Evolutionary conservation across 2,888 invertebrate genomes (phyloP), one percentile per base, ranked within the genome.

Genomic region (Labia minor): DNA sequence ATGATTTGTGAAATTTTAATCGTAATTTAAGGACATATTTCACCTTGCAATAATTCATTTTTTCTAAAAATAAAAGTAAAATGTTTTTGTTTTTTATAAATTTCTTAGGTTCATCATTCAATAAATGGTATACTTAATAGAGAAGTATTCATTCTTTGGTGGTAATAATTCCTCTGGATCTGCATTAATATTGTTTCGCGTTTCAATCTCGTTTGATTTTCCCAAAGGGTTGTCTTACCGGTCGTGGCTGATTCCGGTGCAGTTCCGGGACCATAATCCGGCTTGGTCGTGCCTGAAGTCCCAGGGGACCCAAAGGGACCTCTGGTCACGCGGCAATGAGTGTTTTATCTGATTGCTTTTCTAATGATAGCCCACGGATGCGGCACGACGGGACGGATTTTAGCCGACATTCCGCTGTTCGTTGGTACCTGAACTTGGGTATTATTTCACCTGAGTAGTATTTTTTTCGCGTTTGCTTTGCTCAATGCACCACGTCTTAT

Each of bases 351-450:
- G 49, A 49, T 49, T 49, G 49, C 49, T 49, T 49, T 49, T 49
- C 49, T 49, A 49, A 49, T 49, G 49, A 49, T 49, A 49, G 49
- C 49, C 49, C 49, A 49, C 49, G 49, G 49, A 10, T 49, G 49
- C 49, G 49, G 49, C 49, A 49, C 49, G 49, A 49, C 49, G 49
- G 49, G 49, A 49, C 49, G 49, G 49, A 49, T 49, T 26, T 26
- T 8, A 26, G 26, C 49, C 49, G n/a, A 11, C 49, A 16, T 49
- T 49, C 49, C 16, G 14, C 49, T 16, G 49, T 49, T 49, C 14
- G 26, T n/a, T n/a, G n/a, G n/a, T n/a, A n/a, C 26, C 26, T 26
- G 26, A 26, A 26, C 26, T 26, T 26, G 26, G 49, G 49, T 14
- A 49, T 49, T 49, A 49, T 49, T 49, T 49, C 49, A 49, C 49